These are phyloP conservation scores for Oreochromis spilurus DNA, from an alignment of 2,113 vertebrate genomes.

Conservation along the genomic window DNA sequence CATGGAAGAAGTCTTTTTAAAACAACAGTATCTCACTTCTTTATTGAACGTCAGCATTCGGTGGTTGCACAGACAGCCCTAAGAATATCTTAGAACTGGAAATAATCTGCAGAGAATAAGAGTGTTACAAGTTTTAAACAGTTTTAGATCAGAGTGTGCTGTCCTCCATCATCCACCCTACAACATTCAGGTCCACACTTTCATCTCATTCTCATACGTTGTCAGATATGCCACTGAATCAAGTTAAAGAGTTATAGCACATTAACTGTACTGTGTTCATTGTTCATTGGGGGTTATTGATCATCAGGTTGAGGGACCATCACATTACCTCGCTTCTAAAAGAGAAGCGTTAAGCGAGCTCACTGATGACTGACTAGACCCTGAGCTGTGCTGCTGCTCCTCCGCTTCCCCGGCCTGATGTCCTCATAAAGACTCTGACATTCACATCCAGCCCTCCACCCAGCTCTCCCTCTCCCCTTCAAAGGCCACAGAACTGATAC, in stretches of 20 bases:
- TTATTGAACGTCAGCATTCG: too few relatives aligned
- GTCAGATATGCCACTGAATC: not conserved
- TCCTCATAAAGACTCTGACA: constrained; percentile 24
- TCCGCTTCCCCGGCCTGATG: not conserved
- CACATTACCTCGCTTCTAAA: not conserved
- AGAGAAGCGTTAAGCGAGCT: not conserved
- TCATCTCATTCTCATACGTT: not conserved
- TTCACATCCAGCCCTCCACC: not conserved
- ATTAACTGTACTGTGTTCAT: not conserved
- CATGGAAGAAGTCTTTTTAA: too few relatives aligned
- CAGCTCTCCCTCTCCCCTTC: constrained; percentile 5
- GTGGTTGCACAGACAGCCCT: too few relatives aligned
- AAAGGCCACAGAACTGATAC: constrained; percentile 28
- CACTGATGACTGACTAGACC: not conserved
- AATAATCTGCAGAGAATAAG: not conserved
- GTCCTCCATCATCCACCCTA: not conserved
- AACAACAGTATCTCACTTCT: not conserved
- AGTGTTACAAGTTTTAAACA: not conserved
- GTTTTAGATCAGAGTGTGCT: not conserved
- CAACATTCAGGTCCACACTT: not conserved
- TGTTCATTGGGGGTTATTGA: not conserved
- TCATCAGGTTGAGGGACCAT: not conserved
- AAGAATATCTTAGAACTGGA: not conserved
- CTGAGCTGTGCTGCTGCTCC: not conserved
- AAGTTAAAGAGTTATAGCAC: not conserved